Conservation (phyloP, 2,888 invertebrate genomes). For the Atethmia centrago region DNA sequence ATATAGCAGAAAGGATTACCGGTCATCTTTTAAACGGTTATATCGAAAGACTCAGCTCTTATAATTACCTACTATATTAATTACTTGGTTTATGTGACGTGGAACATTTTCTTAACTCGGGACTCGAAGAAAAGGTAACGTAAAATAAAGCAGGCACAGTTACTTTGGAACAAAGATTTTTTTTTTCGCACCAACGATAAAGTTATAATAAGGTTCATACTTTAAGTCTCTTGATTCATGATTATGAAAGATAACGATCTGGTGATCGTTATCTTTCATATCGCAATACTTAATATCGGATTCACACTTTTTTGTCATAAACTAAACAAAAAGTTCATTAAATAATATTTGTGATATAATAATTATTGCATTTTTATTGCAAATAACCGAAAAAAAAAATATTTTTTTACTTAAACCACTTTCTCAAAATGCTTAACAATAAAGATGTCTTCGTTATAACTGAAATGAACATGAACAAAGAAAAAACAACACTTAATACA, state of each 20-base stretch:
- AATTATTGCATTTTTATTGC: neutral
- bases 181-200: neutral
- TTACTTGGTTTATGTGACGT: too few species aligned
- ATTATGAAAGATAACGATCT: neutral
- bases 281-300: neutral
- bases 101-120: neutral
- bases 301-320: conserved; percentile 18
- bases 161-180: neutral
- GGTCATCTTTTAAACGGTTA: neutral
- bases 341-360: neutral
- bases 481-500: conserved; percentile 10
- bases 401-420: conserved; percentile 35
- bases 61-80: neutral
- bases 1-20: neutral
- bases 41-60: neutral
- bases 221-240: neutral
- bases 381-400: neutral
- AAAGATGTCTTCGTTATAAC: conserved; percentile 55
- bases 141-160: neutral
- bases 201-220: neutral
- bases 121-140: too few species aligned
- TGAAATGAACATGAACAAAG: conserved; percentile 34
- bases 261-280: too few species aligned
- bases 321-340: neutral
- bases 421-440: conserved; percentile 16